Conservation (phyloP, 2,888 invertebrate genomes). For the Anoplius nigerrimus region DNA sequence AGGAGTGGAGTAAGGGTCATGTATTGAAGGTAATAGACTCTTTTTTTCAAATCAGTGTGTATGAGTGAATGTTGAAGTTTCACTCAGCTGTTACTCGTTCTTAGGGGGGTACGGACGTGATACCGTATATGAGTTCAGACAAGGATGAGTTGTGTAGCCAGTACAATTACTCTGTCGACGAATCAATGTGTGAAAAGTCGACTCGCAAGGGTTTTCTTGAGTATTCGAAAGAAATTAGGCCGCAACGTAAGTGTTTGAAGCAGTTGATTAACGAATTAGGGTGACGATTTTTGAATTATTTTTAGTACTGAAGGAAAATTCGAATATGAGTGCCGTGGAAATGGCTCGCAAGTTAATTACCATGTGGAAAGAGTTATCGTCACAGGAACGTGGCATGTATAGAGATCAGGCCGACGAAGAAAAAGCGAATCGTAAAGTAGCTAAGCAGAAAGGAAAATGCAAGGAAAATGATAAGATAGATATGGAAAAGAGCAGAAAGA, state of each 20-base stretch:
- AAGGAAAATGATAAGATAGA: slow-evolving; percentile 17
- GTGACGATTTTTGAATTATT: background rate
- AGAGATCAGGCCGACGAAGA: slow-evolving; percentile 35
- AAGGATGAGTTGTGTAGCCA: too few relatives aligned
- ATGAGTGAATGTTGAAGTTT: slow-evolving; percentile 12
- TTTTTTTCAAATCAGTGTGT: slow-evolving; percentile 10
- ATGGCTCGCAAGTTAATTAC: slow-evolving; percentile 70
- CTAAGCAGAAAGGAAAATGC: too few relatives aligned
- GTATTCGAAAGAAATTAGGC: slow-evolving; percentile 68
- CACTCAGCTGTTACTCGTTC: background rate
- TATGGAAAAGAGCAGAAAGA: slow-evolving; percentile 56
- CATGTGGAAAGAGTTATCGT: slow-evolving; percentile 70
- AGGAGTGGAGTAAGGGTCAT: slow-evolving; percentile 71
- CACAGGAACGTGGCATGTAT: slow-evolving; percentile 71
- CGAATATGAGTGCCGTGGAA: slow-evolving; percentile 67
- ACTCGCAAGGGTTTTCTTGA: slow-evolving; percentile 63
- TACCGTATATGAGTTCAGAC: slow-evolving; percentile 8
- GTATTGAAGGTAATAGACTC: slow-evolving; percentile 20
- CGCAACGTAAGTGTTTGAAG: slow-evolving; percentile 63
- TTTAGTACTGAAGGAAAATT: slow-evolving; percentile 55
- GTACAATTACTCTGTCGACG: background rate
- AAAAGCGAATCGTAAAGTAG: slow-evolving; percentile 9
- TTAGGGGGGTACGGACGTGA: slow-evolving; percentile 62
- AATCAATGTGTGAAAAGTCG: background rate
- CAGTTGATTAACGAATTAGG: background rate